These are phyloP conservation scores for Drosophila mercatorum DNA, from an alignment of 2,888 invertebrate genomes.

Conservation along the genomic window DNA sequence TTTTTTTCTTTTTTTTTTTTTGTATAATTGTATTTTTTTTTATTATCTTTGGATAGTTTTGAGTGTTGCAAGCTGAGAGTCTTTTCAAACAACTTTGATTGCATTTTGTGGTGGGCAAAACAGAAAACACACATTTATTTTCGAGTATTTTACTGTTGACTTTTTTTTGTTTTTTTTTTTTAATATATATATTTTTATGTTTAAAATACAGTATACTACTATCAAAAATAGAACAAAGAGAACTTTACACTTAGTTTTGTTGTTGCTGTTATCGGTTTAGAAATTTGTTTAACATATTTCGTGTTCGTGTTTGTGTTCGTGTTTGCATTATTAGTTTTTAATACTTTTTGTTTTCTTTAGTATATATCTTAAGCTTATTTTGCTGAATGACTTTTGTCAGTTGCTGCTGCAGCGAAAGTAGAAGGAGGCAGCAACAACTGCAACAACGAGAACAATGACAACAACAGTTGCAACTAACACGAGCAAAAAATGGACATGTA, in stretches of 20 bases:
- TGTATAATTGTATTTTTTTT: conserved; percentile 36
- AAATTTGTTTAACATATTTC: conserved; percentile 10
- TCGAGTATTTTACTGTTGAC: conserved; percentile 2
- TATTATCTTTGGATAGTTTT: conserved; percentile 28
- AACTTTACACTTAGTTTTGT: conserved; percentile 45
- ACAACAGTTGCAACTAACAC: conserved; percentile 71
- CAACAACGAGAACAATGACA: conserved; percentile 50
- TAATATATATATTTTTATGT: conserved; percentile 9
- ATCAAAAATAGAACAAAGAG: conserved; percentile 75
- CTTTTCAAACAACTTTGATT: conserved; percentile 41
- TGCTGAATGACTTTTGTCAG: conserved; percentile 25
- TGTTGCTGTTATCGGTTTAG: conserved; percentile 2
- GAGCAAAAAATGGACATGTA: conserved; percentile 67
- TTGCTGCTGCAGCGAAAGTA: conserved; percentile 38
- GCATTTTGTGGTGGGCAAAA: conserved; percentile 48
- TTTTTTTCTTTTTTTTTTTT: not conserved
- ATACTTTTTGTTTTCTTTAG: not conserved
- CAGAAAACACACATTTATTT: conserved; percentile 36
- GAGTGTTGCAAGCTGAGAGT: conserved; percentile 24
- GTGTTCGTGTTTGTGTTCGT: not conserved
- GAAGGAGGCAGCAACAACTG: conserved; percentile 28
- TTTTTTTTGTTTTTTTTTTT: not conserved
- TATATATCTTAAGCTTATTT: not conserved
- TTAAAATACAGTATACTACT: conserved; percentile 63
- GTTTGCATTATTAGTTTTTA: conserved; percentile 3